phyloP scores from a whole-genome alignment of 1,140 invertebrate genomes.

The Brevipalpus yothersi region DNA sequence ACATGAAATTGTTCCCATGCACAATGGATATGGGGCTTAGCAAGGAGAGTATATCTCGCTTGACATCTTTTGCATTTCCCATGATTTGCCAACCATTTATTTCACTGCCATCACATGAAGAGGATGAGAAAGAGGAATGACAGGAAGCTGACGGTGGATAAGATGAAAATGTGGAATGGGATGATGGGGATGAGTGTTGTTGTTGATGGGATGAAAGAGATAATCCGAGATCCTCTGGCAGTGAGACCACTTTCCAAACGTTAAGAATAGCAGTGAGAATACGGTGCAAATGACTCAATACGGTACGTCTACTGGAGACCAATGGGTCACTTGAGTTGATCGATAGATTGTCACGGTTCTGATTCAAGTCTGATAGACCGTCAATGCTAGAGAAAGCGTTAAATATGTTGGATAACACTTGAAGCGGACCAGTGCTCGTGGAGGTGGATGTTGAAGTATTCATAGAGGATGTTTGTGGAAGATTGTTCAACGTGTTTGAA shows the following conservation, averaged over 20 bases:
- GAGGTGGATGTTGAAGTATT: background rate
- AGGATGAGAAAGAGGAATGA: background rate
- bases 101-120: background rate
- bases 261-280: conserved; percentile 51
- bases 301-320: conserved; percentile 37
- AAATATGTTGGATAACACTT: conserved; percentile 43
- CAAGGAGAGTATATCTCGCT: conserved; percentile 54
- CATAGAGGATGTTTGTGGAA: background rate
- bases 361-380: background rate
- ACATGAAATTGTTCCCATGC: conserved; percentile 54
- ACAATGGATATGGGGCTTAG: conserved; percentile 63
- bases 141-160: too few species aligned
- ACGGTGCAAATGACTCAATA: conserved; percentile 50
- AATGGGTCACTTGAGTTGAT: conserved; percentile 17
- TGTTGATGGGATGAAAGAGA: conserved; percentile 2
- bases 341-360: background rate
- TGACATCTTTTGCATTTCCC: conserved; percentile 26
- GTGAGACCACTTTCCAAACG: conserved; percentile 45
- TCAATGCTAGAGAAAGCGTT: conserved; percentile 31
- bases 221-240: conserved; percentile 23
- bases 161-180: too few species aligned
- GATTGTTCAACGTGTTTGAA: conserved; percentile 15
- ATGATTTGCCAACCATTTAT: conserved; percentile 16
- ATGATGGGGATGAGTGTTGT: background rate
- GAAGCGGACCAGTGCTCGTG: conserved; percentile 7